A percentile compares a stretch with the other conserved stretches of the same genome.
phyloP scores from a whole-genome alignment of 2,797 vertebrate genomes.

The Centropyge bicolor region DNA sequence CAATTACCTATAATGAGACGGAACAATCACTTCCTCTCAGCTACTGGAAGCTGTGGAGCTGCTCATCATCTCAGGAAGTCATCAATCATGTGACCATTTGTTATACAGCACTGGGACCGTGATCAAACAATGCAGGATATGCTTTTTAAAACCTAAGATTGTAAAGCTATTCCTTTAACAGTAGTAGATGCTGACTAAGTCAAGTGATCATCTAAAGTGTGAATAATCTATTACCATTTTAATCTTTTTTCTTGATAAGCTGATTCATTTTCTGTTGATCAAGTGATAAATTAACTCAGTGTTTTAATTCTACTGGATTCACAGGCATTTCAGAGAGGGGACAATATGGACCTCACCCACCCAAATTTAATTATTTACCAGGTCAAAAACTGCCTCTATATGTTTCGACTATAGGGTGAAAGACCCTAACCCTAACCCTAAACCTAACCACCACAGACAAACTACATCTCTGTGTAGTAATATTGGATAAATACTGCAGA shows the following conservation, averaged over 20 bases:
- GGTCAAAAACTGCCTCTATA: not conserved
- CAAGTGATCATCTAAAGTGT: not conserved
- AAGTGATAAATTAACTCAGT: not conserved
- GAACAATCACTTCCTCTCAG: constrained; percentile 46
- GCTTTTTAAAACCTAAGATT: not conserved
- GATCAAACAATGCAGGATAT: not conserved
- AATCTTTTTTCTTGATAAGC: too few species aligned
- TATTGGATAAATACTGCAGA: constrained; percentile 3
- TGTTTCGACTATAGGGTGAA: constrained; percentile 1
- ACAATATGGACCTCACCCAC: too few species aligned
- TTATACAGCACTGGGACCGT: not conserved
- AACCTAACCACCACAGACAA: too few species aligned
- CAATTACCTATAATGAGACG: constrained; percentile 51
- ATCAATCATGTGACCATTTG: not conserved
- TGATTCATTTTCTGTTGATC: not conserved
- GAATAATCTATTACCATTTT: too few species aligned
- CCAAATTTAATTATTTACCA: not conserved
- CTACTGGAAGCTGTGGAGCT: constrained; percentile 18
- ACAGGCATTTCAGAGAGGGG: too few species aligned
- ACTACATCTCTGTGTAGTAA: not conserved
- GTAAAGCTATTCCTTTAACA: too few species aligned
- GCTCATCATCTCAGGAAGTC: constrained; percentile 28
- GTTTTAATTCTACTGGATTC: too few species aligned
- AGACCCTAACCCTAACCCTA: too few species aligned
- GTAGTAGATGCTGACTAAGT: too few species aligned